A percentile compares a stretch with the other conserved stretches of the same genome.
Evolutionary conservation across 2,797 vertebrate genomes (phyloP).

Genomic region (Semotilus atromaculatus): DNA sequence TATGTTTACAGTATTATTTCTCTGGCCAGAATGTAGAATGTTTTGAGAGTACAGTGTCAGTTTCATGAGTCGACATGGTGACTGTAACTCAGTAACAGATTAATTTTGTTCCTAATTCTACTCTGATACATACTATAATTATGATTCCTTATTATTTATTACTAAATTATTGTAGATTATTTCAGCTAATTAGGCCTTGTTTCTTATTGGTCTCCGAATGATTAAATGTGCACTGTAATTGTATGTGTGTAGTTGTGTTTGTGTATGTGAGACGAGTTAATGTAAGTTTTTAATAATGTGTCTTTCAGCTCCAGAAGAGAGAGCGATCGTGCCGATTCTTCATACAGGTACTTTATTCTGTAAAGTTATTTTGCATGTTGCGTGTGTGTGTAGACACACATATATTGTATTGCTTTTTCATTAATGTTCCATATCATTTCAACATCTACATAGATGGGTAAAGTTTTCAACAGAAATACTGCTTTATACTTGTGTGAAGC

Average conservation of each 20-base stretch:
- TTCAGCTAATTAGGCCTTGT: constrained; percentile 46
- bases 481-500: constrained; percentile 70
- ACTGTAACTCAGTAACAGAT: constrained; percentile 46
- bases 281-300: constrained; percentile 38
- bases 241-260: constrained; percentile 15
- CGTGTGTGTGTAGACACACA: neutral
- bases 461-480: constrained; percentile 42
- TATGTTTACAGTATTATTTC: constrained; percentile 29
- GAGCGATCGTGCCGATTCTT: constrained; percentile 60
- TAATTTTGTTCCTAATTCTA: constrained; percentile 25
- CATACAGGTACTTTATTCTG: constrained; percentile 53
- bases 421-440: neutral
- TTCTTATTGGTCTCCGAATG: constrained; percentile 31
- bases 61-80: constrained; percentile 16
- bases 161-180: constrained; percentile 41
- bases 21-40: constrained; percentile 4
- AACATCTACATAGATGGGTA: constrained; percentile 20
- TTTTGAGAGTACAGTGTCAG: constrained; percentile 11
- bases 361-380: neutral
- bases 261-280: constrained; percentile 1
- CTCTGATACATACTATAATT: constrained; percentile 54
- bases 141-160: constrained; percentile 48
- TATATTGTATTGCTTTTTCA: constrained; percentile 2
- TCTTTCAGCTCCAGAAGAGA: constrained; percentile 63
- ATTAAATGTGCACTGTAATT: constrained; percentile 21